Conservation (phyloP, 2,888 invertebrate species). For the Nomada fabriciana region DNA sequence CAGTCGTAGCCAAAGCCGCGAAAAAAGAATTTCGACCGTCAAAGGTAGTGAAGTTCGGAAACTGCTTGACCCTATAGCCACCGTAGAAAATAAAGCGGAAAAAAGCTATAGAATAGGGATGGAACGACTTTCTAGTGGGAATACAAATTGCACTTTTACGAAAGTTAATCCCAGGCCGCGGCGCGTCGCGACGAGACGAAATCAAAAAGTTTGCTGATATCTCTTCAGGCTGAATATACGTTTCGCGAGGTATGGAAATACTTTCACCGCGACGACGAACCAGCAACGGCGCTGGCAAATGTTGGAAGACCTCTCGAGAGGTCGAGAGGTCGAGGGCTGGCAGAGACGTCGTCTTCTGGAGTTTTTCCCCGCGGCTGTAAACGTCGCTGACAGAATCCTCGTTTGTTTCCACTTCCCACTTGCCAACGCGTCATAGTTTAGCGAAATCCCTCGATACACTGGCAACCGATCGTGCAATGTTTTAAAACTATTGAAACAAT, state of each 20-base stretch:
- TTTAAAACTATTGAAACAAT: too few relatives aligned
- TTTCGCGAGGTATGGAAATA: conserved; percentile 66
- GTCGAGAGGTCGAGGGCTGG: conserved; percentile 62
- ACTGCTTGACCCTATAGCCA: conserved; percentile 30
- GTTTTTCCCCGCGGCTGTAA: conserved; percentile 57
- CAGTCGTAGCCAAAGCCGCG: background rate
- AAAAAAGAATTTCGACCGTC: conserved; percentile 9
- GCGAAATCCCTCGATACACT: conserved; percentile 21
- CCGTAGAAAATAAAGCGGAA: background rate
- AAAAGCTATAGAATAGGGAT: conserved; percentile 22
- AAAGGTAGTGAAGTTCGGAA: conserved; percentile 36
- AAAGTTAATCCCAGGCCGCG: conserved; percentile 71
- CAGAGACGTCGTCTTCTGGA: conserved; percentile 52
- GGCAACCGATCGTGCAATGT: too few relatives aligned
- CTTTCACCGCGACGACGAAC: conserved; percentile 49
- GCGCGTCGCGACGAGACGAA: conserved; percentile 53
- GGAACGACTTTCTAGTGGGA: conserved; percentile 61
- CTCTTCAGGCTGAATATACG: conserved; percentile 62
- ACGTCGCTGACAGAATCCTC: conserved; percentile 61
- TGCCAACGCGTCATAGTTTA: conserved; percentile 11
- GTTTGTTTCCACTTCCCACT: conserved; percentile 59
- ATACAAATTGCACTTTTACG: conserved; percentile 77
- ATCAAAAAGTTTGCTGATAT: conserved; percentile 73
- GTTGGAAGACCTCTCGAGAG: conserved; percentile 63
- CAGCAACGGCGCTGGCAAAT: conserved; percentile 26